Base-by-base conservation (phyloP, 2,797 vertebrate species). In the Huso huso region DNA sequence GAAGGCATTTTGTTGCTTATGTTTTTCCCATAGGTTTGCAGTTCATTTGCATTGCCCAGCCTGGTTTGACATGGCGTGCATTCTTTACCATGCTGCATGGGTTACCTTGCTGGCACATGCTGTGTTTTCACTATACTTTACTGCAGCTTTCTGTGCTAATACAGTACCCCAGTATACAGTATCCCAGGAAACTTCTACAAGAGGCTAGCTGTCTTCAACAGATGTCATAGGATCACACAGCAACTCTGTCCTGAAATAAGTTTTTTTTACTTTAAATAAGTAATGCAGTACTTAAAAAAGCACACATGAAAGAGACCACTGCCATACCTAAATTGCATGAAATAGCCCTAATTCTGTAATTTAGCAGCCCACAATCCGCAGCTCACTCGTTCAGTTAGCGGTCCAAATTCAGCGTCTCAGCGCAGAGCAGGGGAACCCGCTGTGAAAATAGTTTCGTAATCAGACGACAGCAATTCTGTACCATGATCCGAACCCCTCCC, bases 371-470 rank as follows among this genome's bases (percentile, higher is more conserved):
- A 91, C 87, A 84, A 83, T 69, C 65, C 80, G 60, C 80, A 87
- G 90, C 90, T 90, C 93, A 95, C 23, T 93, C 93, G 94, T 92
- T 91, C 90, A 90, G 88, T 84, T 82, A 76, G 79, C 84, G 88
- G 90, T 95, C 92, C 92, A 95, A 95, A 97, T 95, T 98, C 94
- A 97, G 93, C 90, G 92, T 88, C 91, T 90, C 93, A 89, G 93
- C 93, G 94, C 93, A 93, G 94, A 93, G 91, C 90, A 87, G 89
- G 87, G 87, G 81, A 86, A 87, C 95, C 92, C 85, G 94, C 95
- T 95, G 96, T 92, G 96, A 96, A 98, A 98, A 98, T 95, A 91
- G 91, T 92, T 89, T 92, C 89, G 93, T 98, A 97, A 98, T 98
- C 96, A 98, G 94, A 89, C 93, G 88, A 91, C 85, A 82, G 90